These are phyloP conservation scores for Gobio occitaniae DNA, from an alignment of 2,797 vertebrate species.

Conservation along the genomic window DNA sequence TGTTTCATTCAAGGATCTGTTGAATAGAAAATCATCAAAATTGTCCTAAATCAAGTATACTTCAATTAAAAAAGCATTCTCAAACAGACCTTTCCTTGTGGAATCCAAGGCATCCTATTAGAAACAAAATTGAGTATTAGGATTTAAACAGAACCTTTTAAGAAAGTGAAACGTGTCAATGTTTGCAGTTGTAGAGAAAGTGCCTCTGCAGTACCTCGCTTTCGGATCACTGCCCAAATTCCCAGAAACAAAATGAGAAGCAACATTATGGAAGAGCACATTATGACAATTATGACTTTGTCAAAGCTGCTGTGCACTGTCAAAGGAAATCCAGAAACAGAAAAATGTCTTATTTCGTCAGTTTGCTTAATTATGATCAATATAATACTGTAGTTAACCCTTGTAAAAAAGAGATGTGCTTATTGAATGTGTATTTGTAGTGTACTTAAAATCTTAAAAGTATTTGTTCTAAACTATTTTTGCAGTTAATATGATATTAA, in stretches of 20 bases:
- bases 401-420: background rate
- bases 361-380: background rate
- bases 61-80: background rate
- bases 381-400: background rate
- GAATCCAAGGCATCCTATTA: background rate
- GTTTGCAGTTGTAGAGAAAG: background rate
- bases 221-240: background rate
- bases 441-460: background rate
- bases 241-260: constrained; percentile 16
- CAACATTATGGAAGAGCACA: background rate
- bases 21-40: background rate
- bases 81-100: constrained; percentile 9
- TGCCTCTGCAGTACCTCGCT: background rate
- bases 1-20: background rate
- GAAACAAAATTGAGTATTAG: background rate
- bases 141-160: background rate
- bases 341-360: background rate
- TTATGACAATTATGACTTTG: background rate
- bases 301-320: background rate
- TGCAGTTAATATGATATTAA: background rate
- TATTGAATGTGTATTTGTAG: background rate
- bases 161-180: background rate
- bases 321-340: constrained; percentile 2
- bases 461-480: background rate
- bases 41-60: background rate